Conservation (phyloP, 2,888 invertebrate species). For the Orchestes rusci region DNA sequence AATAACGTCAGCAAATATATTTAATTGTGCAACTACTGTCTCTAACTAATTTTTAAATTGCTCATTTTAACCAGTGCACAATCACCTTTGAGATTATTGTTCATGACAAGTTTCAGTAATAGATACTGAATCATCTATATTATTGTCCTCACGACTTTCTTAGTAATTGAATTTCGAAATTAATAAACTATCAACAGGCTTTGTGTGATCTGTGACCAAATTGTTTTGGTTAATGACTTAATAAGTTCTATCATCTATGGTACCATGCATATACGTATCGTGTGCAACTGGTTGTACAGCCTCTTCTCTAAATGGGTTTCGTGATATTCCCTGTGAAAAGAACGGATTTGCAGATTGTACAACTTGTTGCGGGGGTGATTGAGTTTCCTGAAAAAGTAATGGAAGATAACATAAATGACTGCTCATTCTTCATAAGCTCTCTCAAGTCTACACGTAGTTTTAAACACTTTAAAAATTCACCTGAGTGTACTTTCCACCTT, state of each 20-base stretch:
- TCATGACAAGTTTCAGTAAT: constrained; percentile 8
- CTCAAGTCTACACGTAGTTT: no score
- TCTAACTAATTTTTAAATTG: no score
- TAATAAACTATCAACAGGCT: background rate
- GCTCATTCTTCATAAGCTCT: no score
- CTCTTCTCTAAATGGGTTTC: constrained; percentile 42
- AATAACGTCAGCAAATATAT: no score
- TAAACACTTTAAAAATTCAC: no score
- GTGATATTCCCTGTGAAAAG: constrained; percentile 20
- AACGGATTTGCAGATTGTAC: constrained; percentile 16
- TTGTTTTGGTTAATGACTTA: constrained; percentile 32
- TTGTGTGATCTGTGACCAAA: background rate
- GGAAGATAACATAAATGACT: no score
- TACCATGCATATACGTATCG: constrained; percentile 51
- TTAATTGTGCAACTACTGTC: no score
- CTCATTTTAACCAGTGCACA: constrained; percentile 17
- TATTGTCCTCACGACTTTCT: constrained; percentile 1
- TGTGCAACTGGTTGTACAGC: constrained; percentile 60
- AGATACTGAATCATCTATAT: no score
- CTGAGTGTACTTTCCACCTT: no score
- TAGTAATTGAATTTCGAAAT: background rate
- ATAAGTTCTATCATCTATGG: constrained; percentile 46
- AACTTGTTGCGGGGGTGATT: constrained; percentile 11
- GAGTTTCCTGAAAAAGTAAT: constrained; percentile 17
- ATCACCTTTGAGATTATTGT: constrained; percentile 20